A percentile compares a stretch with the other conserved stretches of the same genome.
phyloP scores from a whole-genome alignment of 2,888 invertebrate species.

The Metacarcinus magister region DNA sequence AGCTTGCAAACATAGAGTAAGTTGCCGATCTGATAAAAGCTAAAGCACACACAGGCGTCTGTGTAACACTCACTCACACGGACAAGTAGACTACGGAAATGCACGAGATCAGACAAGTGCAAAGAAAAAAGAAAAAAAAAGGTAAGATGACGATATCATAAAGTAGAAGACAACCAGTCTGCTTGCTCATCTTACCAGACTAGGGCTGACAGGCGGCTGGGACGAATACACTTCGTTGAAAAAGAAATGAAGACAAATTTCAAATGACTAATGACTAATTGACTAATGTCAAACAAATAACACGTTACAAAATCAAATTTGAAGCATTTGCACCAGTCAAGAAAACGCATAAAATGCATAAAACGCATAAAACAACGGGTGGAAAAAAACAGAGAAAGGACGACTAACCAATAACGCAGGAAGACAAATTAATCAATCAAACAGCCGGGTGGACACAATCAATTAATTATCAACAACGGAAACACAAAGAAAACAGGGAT shows the following conservation, averaged over 20 bases:
- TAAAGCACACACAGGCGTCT: neutral
- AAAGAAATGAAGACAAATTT: neutral
- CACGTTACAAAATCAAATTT: neutral
- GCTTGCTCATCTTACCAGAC: neutral
- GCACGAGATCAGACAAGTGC: neutral
- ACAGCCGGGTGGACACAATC: neutral
- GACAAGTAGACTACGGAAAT: constrained; percentile 22
- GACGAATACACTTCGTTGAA: neutral
- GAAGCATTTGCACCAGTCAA: neutral
- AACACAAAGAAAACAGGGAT: neutral
- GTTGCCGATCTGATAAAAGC: neutral
- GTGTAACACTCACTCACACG: constrained; percentile 41
- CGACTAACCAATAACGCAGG: neutral
- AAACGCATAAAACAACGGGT: no score
- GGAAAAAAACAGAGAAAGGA: neutral
- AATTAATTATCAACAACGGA: neutral
- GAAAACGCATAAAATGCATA: neutral
- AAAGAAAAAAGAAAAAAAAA: neutral
- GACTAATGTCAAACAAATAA: neutral
- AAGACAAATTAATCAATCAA: neutral
- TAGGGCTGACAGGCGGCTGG: neutral
- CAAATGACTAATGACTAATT: no score
- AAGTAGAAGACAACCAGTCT: neutral
- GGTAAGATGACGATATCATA: neutral
- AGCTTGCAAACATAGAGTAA: neutral